Evolutionary conservation across 2,113 vertebrate genomes (phyloP), one percentile per base, ranked within the genome.

Genomic region (Copsychus sechellarum): DNA sequence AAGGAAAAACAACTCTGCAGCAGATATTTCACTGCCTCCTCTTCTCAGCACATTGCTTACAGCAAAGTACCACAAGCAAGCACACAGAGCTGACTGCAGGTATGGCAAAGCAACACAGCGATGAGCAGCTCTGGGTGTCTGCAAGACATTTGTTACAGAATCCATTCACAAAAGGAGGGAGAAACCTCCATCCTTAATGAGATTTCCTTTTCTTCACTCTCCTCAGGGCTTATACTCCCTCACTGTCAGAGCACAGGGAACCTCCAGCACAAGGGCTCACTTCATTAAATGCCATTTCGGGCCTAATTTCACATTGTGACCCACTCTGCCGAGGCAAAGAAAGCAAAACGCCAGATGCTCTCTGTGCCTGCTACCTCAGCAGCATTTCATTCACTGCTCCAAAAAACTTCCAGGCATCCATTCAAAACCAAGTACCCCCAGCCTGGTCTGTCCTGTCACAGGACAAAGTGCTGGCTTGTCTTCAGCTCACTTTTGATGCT

Each of bases 401-500:
- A 90, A 96, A 94, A 96, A 93, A 83, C 76, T 92, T 92, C 38
- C 77, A 91, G 85, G 90, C 95, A 81, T 53, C 95, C 95, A 97
- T 97, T 98, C 94, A 97, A 91, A 93, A 79, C 74, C 86, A 92
- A 95, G 96, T 38, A 95, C 87, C 94, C 96, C 94, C 93, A 96
- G 97, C 95, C 78, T 64, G 79, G 51, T 84, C 95, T 84, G 92
- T 60, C 84, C 95, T 88, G 96, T 94, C 94, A 96, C 89, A 95
- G 94, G 83, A 98, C 97, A 98, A 97, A 98, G 96, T 97, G 93
- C 45, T 96, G 94, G 95, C 97, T 98, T 97, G 97, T 98, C 97
- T 97, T 95, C 88, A 97, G 92, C 95, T 95, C 90, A 96, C 97
- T 96, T 97, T 86, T 97, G 96, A 97, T 95, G 91, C 95, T 96